Evolutionary conservation across 2,113 vertebrate genomes (phyloP).

Genomic region (Sturnira hondurensis): DNA sequence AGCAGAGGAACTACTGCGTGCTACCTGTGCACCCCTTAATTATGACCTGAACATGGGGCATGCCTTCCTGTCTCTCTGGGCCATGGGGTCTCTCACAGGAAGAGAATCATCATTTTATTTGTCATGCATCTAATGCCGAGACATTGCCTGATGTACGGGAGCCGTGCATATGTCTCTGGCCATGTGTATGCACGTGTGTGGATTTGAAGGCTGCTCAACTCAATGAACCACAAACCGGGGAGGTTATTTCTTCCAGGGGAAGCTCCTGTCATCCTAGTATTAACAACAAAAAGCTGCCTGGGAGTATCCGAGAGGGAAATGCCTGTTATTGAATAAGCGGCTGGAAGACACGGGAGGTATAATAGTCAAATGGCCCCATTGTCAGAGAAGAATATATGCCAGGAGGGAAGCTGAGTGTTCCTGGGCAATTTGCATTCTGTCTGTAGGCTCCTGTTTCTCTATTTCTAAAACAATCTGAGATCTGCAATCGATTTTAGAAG

Average conservation of each 20-base stretch:
- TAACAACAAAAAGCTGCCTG: not conserved
- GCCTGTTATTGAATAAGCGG: not conserved
- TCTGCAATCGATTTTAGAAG: not conserved
- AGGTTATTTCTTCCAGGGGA: not conserved
- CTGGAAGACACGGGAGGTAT: not conserved
- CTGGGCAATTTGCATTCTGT: not conserved
- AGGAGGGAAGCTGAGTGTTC: not conserved
- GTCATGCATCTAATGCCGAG: not conserved
- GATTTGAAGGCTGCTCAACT: not conserved
- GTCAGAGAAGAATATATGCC: not conserved
- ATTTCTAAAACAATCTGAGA: not conserved
- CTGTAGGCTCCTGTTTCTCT: not conserved
- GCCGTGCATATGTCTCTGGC: rapidly evolving
- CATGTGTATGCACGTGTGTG: not conserved
- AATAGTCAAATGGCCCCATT: no score
- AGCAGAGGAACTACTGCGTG: not conserved
- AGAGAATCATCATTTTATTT: not conserved
- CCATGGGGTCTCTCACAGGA: not conserved
- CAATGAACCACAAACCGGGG: not conserved
- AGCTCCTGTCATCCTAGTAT: not conserved
- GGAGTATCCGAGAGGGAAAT: not conserved
- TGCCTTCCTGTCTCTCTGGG: not conserved
- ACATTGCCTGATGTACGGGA: not conserved
- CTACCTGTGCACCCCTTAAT: not conserved
- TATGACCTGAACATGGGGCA: not conserved